Percentiles rank a stretch among this genome's conserved stretches.
These are phyloP conservation scores for Drosophila lutescens DNA, from an alignment of 2,888 invertebrate species.

Conservation along the genomic window DNA sequence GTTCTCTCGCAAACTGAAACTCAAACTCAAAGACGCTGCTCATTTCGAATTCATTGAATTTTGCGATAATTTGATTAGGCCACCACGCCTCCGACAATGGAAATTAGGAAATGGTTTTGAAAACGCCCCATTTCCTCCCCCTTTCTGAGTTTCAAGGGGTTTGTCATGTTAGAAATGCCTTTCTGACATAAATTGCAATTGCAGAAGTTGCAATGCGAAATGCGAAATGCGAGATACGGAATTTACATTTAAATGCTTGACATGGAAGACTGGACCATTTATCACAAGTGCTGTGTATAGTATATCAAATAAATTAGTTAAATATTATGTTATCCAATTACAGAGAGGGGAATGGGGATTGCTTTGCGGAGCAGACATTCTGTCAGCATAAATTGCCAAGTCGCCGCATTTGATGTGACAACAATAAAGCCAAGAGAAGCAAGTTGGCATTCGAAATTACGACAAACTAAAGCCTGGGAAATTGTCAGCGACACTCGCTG, in stretches of 20 bases:
- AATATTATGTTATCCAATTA: conserved; percentile 74
- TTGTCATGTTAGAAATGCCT: conserved; percentile 40
- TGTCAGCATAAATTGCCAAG: conserved; percentile 68
- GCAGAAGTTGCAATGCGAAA: conserved; percentile 7
- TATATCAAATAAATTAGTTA: conserved; percentile 72
- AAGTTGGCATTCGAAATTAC: conserved; percentile 54
- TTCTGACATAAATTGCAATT: conserved; percentile 66
- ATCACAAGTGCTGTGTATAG: conserved; percentile 45
- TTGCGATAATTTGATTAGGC: conserved; percentile 64
- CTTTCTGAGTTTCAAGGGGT: not conserved
- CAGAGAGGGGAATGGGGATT: not conserved
- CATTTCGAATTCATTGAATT: conserved; percentile 59
- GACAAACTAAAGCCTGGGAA: conserved; percentile 49
- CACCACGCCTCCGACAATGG: conserved; percentile 32
- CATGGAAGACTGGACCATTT: conserved; percentile 49
- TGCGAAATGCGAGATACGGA: conserved; percentile 10
- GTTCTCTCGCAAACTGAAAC: not conserved
- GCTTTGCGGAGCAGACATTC: conserved; percentile 7
- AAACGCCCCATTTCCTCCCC: not conserved
- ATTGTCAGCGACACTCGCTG: conserved; percentile 62
- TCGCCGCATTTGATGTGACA: conserved; percentile 62
- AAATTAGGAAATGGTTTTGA: conserved; percentile 10
- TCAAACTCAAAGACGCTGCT: conserved; percentile 44
- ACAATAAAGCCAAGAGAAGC: conserved; percentile 54
- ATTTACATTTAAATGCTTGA: conserved; percentile 49